These are phyloP conservation scores for Recurvirostra avosetta DNA, from an alignment of 2,113 vertebrate genomes.

Conservation along the genomic window DNA sequence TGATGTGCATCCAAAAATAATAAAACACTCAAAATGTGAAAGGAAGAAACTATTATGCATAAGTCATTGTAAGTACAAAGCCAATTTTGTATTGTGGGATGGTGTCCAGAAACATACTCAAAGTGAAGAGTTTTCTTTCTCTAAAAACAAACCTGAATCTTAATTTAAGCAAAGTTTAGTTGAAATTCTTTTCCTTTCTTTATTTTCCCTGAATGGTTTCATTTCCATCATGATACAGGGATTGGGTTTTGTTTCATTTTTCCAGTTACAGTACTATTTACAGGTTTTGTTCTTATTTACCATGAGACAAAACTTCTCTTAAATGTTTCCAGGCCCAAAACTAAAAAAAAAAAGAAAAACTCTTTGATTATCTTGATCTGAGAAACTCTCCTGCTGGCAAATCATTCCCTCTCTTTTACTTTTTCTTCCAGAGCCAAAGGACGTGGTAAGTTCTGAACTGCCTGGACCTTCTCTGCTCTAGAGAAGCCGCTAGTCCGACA, in stretches of 20 bases:
- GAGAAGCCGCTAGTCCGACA: neutral
- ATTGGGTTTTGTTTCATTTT: neutral
- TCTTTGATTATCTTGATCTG: constrained; percentile 56
- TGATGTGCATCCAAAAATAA: constrained; percentile 69
- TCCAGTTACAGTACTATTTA: neutral
- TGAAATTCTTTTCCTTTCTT: constrained; percentile 59
- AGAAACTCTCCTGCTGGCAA: constrained; percentile 47
- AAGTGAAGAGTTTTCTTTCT: constrained; percentile 51
- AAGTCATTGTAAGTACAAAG: constrained; percentile 59
- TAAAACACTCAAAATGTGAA: constrained; percentile 60
- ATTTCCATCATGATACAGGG: neutral
- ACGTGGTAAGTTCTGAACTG: constrained; percentile 28
- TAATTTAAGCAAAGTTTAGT: constrained; percentile 63
- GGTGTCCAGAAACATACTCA: constrained; percentile 54
- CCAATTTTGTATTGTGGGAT: constrained; percentile 53
- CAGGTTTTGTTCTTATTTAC: constrained; percentile 14
- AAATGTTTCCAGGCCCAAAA: constrained; percentile 44
- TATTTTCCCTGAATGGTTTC: constrained; percentile 10
- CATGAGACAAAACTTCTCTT: constrained; percentile 28
- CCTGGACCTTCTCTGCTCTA: constrained; percentile 4
- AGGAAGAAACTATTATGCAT: constrained; percentile 62
- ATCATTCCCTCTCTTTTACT: neutral
- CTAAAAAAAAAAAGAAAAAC: neutral
- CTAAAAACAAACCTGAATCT: constrained; percentile 69
- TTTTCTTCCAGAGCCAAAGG: constrained; percentile 52